Evolutionary conservation across 1,140 invertebrate genomes (phyloP).

Genomic region (Venturia canescens): DNA sequence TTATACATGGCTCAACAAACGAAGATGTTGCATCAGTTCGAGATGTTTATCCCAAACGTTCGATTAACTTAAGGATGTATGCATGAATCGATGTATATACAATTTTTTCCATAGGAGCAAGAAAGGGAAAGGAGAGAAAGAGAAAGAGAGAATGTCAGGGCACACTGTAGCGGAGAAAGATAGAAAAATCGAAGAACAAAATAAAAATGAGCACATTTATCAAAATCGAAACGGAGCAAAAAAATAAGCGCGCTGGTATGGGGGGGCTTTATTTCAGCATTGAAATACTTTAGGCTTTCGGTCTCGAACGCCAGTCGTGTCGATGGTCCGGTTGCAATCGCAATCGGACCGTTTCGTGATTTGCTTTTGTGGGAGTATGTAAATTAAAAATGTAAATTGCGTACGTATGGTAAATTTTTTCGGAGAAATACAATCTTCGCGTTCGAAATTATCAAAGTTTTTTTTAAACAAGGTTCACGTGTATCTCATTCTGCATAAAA

Average conservation of each 20-base stretch:
- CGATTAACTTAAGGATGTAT: slow-evolving; percentile 64
- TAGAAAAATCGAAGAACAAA: background rate
- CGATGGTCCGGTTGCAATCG: slow-evolving; percentile 46
- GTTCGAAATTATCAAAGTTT: too few relatives aligned
- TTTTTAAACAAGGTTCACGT: too few relatives aligned
- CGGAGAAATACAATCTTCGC: too few relatives aligned
- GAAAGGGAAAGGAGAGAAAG: background rate
- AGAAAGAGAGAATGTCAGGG: background rate
- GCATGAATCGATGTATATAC: slow-evolving; percentile 24
- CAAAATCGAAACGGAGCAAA: background rate
- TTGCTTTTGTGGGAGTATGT: background rate
- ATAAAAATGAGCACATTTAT: background rate
- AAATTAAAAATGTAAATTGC: background rate
- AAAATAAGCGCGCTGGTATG: background rate
- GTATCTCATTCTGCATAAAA: too few relatives aligned
- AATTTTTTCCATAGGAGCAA: background rate
- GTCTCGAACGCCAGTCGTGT: slow-evolving; percentile 59
- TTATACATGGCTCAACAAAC: slow-evolving; percentile 67
- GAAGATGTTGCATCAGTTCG: slow-evolving; percentile 72
- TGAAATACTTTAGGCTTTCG: slow-evolving; percentile 67
- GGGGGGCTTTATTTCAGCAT: slow-evolving; percentile 24
- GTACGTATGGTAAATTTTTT: too few relatives aligned
- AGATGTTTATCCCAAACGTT: slow-evolving; percentile 69
- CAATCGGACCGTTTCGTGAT: slow-evolving; percentile 24
- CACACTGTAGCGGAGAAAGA: too few relatives aligned